Percentiles rank a stretch among this genome's conserved stretches.
phyloP scores from a whole-genome alignment of 1,140 invertebrate species.

The Radopholus similis region DNA sequence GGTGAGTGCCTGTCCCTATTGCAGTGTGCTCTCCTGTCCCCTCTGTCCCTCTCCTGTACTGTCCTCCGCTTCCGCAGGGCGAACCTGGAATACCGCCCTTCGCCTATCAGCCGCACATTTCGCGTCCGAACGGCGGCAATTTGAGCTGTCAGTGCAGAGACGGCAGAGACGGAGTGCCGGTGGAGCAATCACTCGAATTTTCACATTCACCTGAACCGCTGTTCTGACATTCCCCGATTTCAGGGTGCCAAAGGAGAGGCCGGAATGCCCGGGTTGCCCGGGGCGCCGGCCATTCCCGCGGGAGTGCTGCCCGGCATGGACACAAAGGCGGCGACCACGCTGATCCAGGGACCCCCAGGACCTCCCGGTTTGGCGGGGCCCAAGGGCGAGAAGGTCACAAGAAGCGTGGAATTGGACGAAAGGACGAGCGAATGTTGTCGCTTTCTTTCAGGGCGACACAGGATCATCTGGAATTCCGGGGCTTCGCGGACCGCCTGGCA shows the following conservation, averaged over 20 bases:
- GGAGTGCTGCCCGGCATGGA: constrained; percentile 15
- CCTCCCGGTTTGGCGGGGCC: constrained; percentile 39
- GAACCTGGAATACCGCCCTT: constrained; percentile 23
- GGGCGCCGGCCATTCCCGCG: not conserved
- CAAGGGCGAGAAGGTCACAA: constrained; percentile 56
- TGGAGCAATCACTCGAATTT: not conserved
- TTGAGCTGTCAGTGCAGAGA: too few relatives aligned
- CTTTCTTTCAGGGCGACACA: not conserved
- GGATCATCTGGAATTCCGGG: constrained; percentile 17
- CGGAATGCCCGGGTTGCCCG: constrained; percentile 28
- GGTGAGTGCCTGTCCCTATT: constrained; percentile 23
- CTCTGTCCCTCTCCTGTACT: constrained; percentile 4
- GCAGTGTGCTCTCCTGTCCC: not conserved
- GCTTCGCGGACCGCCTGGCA: constrained; percentile 31
- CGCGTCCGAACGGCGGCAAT: too few relatives aligned
- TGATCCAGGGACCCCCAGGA: constrained; percentile 48
- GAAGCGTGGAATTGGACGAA: constrained; percentile 7
- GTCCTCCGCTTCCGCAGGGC: constrained; percentile 23
- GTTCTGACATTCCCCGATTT: not conserved
- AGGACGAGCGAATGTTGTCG: constrained; percentile 7
- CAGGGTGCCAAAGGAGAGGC: constrained; percentile 54
- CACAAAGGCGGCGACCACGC: constrained; percentile 9
- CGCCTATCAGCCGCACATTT: too few relatives aligned
- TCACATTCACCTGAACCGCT: not conserved
- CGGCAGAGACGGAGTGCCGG: constrained; percentile 13